Evolutionary conservation across 2,113 vertebrate species (phyloP).

Genomic region (Carassius gibelio): DNA sequence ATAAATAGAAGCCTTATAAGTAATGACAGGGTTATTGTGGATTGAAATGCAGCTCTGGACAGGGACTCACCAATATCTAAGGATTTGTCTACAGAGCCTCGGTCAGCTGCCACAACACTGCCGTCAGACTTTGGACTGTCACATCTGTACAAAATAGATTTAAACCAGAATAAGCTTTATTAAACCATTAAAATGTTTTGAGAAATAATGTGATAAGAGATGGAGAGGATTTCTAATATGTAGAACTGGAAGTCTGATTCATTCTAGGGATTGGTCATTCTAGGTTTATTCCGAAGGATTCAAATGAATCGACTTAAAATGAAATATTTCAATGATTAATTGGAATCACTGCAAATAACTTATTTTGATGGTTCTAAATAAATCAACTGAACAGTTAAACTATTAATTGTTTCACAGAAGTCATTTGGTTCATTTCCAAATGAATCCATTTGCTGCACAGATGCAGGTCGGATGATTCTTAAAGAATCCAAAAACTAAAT

Average conservation of each 20-base stretch:
- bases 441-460: background rate
- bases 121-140: constrained; percentile 91
- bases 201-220: background rate
- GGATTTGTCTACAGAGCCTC: constrained; percentile 86
- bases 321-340: background rate
- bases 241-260: background rate
- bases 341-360: background rate
- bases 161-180: background rate
- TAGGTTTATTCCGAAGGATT: background rate
- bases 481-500: background rate
- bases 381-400: background rate
- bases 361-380: background rate
- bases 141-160: constrained; percentile 80
- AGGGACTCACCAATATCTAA: constrained; percentile 88
- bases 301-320: background rate
- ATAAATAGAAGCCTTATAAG: constrained; percentile 28
- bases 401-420: background rate
- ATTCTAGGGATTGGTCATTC: background rate
- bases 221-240: background rate
- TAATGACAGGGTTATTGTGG: background rate
- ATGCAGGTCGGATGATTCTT: background rate
- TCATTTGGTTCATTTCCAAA: background rate
- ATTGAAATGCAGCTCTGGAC: background rate
- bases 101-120: constrained; percentile 81
- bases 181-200: background rate